Percentiles rank a stretch among this genome's conserved stretches.
Conservation (phyloP, 2,113 vertebrate genomes). For the Anarhynchus alexandrinus region DNA sequence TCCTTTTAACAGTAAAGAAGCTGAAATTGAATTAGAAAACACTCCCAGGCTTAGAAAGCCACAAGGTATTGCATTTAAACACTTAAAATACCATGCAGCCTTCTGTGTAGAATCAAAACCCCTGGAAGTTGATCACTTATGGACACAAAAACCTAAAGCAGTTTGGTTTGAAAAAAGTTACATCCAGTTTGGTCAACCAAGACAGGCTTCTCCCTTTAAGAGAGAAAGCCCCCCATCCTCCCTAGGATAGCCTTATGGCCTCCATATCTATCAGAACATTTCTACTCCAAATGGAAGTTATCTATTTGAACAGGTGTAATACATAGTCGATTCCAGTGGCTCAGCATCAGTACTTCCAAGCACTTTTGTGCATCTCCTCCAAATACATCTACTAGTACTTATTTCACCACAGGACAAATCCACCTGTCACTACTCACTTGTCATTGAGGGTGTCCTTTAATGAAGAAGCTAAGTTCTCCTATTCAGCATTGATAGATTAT, state of each 20-base stretch:
- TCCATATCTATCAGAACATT: neutral
- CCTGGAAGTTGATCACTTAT: neutral
- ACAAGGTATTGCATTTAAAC: neutral
- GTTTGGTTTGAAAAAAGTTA: neutral
- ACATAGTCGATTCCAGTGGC: neutral
- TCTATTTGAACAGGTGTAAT: neutral
- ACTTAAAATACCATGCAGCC: neutral
- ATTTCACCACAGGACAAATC: neutral
- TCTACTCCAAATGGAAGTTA: neutral
- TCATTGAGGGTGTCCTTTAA: neutral
- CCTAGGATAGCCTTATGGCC: neutral
- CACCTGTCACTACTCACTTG: neutral
- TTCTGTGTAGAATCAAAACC: neutral
- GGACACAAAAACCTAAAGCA: neutral
- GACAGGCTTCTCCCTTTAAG: neutral
- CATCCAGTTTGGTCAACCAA: neutral
- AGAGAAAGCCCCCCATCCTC: accelerated
- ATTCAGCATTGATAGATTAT: neutral
- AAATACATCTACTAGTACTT: neutral
- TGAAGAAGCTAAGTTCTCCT: neutral
- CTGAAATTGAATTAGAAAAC: neutral
- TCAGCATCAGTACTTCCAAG: neutral
- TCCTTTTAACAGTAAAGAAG: neutral
- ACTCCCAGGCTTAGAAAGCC: neutral
- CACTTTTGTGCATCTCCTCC: neutral